Evolutionary conservation across 2,888 invertebrate species (phyloP).

Genomic region (Hypomecis atomaria): DNA sequence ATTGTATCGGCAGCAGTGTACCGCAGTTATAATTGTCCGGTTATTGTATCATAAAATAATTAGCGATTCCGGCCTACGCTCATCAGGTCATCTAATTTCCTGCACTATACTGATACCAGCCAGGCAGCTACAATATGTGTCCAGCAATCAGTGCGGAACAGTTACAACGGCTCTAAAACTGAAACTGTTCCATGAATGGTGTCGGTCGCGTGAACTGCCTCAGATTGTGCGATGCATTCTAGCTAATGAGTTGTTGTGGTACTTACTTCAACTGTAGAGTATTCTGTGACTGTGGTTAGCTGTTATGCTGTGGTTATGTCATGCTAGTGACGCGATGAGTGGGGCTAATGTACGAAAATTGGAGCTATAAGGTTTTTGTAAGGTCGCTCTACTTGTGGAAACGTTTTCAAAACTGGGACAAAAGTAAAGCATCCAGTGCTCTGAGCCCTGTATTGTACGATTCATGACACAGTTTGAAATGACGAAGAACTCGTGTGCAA

Average conservation of each 20-base stretch:
- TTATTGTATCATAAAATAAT: not conserved
- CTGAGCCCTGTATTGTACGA: too few species aligned
- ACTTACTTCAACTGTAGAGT: too few species aligned
- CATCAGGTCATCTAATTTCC: not conserved
- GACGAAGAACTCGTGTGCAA: too few species aligned
- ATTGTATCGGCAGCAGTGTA: too few species aligned
- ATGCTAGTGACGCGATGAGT: conserved; percentile 2
- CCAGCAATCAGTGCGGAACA: conserved; percentile 36
- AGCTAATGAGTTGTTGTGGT: conserved; percentile 18
- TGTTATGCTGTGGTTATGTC: conserved; percentile 9
- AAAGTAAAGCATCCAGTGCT: too few species aligned
- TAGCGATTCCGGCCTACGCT: not conserved
- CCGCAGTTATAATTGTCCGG: too few species aligned
- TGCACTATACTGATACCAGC: conserved; percentile 10
- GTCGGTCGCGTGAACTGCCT: conserved; percentile 2
- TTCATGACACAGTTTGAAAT: too few species aligned
- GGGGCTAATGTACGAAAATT: conserved; percentile 10
- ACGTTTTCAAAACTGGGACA: too few species aligned
- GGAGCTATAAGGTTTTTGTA: conserved; percentile 1
- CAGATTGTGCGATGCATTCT: conserved; percentile 4
- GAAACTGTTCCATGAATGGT: conserved; percentile 24
- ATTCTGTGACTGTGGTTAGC: not conserved
- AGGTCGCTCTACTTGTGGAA: too few species aligned
- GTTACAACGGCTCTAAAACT: conserved; percentile 30
- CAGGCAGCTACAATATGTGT: conserved; percentile 25